Evolutionary conservation across 2,113 vertebrate genomes (phyloP).

Genomic region (Gasterosteus aculeatus): DNA sequence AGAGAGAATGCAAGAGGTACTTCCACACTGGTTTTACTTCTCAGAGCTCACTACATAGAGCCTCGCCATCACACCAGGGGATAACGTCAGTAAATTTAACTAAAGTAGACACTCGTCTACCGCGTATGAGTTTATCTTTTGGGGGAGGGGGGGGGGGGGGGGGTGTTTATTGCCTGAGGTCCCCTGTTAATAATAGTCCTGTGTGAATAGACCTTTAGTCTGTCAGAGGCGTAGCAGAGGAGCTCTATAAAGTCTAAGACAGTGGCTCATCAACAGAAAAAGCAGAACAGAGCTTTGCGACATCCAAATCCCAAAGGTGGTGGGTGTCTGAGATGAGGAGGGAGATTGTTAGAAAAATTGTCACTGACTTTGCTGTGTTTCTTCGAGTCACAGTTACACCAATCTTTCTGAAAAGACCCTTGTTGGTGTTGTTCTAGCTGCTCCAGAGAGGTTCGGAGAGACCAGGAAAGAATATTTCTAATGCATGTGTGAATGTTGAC

Average conservation of each 20-base stretch:
- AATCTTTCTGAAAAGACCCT: too few species aligned
- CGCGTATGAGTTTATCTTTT: background rate
- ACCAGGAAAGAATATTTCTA: background rate
- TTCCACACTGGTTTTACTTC: too few species aligned
- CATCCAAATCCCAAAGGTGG: conserved; percentile 18
- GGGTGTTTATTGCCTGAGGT: background rate
- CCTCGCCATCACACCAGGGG: background rate
- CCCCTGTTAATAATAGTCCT: background rate
- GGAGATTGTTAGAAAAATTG: too few species aligned
- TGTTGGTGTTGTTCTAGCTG: too few species aligned
- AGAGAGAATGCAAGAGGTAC: background rate
- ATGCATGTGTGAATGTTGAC: background rate
- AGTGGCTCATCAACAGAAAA: conserved; percentile 25
- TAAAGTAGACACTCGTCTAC: background rate
- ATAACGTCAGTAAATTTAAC: background rate
- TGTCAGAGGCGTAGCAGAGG: conserved; percentile 19
- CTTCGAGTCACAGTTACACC: too few species aligned
- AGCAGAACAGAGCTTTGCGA: conserved; percentile 7
- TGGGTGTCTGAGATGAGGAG: too few species aligned
- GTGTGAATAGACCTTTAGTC: background rate
- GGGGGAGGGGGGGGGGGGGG: background rate
- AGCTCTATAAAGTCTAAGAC: background rate
- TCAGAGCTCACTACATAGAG: background rate
- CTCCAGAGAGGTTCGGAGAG: too few species aligned
- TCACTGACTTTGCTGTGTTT: too few species aligned